Percentiles rank a stretch among this genome's conserved stretches.
Evolutionary conservation across 2,888 invertebrate species (phyloP).

Genomic region (Erebia ligea): DNA sequence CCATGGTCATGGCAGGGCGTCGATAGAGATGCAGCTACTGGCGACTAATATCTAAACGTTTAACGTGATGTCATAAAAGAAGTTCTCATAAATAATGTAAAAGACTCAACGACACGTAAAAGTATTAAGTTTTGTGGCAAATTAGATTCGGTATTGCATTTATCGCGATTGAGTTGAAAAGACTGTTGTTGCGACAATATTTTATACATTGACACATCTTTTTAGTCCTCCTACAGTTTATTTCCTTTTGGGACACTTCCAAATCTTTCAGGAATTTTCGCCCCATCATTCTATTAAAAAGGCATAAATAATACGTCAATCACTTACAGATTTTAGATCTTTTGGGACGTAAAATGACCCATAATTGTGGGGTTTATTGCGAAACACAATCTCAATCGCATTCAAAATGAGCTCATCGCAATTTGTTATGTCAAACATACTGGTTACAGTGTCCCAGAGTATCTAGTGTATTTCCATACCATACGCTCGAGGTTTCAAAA

Average conservation of each 20-base stretch:
- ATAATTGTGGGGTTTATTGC: too few species aligned
- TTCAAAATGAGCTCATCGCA: too few species aligned
- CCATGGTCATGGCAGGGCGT: too few species aligned
- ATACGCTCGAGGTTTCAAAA: too few species aligned
- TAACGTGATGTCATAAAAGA: background rate
- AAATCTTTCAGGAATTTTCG: background rate
- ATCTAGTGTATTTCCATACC: too few species aligned
- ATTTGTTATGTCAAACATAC: too few species aligned
- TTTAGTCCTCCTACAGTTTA: slow-evolving; percentile 11
- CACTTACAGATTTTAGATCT: too few species aligned
- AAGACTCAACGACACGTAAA: slow-evolving; percentile 30
- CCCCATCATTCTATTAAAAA: background rate
- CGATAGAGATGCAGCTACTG: too few species aligned
- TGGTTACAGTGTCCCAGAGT: too few species aligned
- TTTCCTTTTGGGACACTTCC: slow-evolving; percentile 20
- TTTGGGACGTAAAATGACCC: too few species aligned
- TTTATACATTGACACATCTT: slow-evolving; percentile 39
- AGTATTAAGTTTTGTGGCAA: slow-evolving; percentile 76
- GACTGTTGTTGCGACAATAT: slow-evolving; percentile 73
- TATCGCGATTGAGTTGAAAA: slow-evolving; percentile 62
- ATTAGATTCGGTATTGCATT: slow-evolving; percentile 64
- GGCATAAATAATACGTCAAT: background rate
- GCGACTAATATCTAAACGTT: too few species aligned
- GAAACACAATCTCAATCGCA: too few species aligned
- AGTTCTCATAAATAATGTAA: slow-evolving; percentile 8